Evolutionary conservation across 1,140 invertebrate species (phyloP).

Genomic region (Venturia canescens): DNA sequence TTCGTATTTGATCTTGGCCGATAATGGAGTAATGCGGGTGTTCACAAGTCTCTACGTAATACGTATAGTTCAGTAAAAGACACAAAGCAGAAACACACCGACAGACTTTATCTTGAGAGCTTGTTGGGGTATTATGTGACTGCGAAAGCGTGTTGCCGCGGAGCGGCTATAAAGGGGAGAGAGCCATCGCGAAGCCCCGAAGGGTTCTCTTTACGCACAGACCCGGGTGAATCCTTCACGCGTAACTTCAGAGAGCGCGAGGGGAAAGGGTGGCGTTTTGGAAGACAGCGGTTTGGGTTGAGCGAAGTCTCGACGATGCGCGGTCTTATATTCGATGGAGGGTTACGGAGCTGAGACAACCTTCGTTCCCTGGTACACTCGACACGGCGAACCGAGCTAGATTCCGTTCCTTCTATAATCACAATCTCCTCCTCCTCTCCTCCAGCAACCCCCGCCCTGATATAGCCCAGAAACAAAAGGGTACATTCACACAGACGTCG

Average conservation of each 20-base stretch:
- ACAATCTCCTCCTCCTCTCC: neutral
- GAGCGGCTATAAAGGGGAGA: slow-evolving; percentile 3
- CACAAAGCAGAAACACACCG: no score
- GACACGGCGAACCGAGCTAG: slow-evolving; percentile 16
- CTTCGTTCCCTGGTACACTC: slow-evolving; percentile 8
- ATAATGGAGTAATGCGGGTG: slow-evolving; percentile 56
- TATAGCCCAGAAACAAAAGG: slow-evolving; percentile 7
- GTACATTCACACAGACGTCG: neutral
- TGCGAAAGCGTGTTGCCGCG: neutral
- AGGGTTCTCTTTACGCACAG: slow-evolving; percentile 18
- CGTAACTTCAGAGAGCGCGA: neutral
- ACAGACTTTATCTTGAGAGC: neutral
- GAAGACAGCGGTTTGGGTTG: slow-evolving; percentile 10
- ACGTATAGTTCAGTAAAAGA: neutral
- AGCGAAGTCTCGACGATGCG: slow-evolving; percentile 14
- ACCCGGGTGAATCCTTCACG: slow-evolving; percentile 3
- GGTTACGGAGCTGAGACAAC: slow-evolving; percentile 29
- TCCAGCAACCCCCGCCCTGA: neutral
- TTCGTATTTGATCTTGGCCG: slow-evolving; percentile 59
- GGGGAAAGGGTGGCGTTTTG: slow-evolving; percentile 5
- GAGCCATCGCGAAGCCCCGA: slow-evolving; percentile 1
- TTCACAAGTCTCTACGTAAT: neutral
- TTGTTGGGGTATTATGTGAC: slow-evolving; percentile 29
- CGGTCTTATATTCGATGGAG: slow-evolving; percentile 13
- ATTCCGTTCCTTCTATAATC: slow-evolving; percentile 20